phyloP scores from a whole-genome alignment of 2,888 invertebrate species.

The Acanthosepion pharaonis region DNA sequence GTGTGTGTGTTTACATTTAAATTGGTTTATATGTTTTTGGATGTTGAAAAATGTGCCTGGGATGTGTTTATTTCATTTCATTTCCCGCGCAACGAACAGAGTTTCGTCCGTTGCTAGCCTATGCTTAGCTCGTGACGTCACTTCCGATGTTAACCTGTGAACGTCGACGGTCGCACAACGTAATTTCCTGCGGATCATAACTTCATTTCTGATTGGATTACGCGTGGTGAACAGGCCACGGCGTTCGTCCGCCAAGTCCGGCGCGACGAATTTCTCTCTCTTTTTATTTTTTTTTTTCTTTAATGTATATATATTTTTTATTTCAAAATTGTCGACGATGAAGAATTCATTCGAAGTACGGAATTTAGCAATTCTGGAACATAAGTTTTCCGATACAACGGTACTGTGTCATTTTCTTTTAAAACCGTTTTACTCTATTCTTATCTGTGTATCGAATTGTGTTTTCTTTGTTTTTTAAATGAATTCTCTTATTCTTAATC shows the following conservation, averaged over 20 bases:
- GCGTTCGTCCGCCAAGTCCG: too few species aligned
- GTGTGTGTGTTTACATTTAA: too few species aligned
- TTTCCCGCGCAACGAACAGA: not conserved
- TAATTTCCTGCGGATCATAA: not conserved
- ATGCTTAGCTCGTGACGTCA: not conserved
- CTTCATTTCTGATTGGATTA: not conserved
- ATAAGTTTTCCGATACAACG: not conserved
- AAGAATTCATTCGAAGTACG: slow-evolving; percentile 12
- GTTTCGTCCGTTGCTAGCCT: not conserved
- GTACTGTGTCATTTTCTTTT: not conserved
- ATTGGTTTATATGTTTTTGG: too few species aligned
- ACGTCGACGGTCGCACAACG: not conserved
- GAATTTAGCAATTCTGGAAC: not conserved
- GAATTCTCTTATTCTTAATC: not conserved
- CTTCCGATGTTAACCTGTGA: not conserved
- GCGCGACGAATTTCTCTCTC: not conserved
- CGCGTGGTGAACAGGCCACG: not conserved
- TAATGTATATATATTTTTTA: too few species aligned
- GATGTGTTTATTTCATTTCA: not conserved
- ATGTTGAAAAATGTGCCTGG: not conserved
- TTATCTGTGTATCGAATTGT: not conserved
- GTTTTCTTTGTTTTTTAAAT: too few species aligned
- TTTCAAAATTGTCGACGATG: not conserved
- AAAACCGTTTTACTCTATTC: not conserved
- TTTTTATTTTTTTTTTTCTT: not conserved